These are phyloP conservation scores for Limenitis camilla DNA, from an alignment of 2,888 invertebrate species.

Conservation along the genomic window DNA sequence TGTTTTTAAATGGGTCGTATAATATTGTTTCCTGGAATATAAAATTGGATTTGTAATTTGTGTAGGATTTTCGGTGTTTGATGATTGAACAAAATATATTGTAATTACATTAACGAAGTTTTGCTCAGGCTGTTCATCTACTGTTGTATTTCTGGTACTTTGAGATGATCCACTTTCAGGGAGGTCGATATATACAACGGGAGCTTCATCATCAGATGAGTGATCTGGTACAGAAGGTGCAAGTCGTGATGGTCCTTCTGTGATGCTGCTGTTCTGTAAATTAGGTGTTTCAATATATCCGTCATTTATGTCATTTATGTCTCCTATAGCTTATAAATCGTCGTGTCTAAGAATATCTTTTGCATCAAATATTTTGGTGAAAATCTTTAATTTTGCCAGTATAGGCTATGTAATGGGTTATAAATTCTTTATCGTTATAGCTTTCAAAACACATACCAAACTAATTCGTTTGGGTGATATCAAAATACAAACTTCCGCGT, in stretches of 20 bases:
- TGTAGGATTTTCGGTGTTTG: not conserved
- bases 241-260: not conserved
- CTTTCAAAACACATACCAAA: too few relatives aligned
- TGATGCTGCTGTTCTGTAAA: not conserved
- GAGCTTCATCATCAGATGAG: constrained; percentile 30
- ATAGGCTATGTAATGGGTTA: too few relatives aligned
- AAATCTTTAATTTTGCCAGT: too few relatives aligned
- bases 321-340: too few relatives aligned
- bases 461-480: too few relatives aligned
- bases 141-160: constrained; percentile 25
- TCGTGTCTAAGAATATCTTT: not conserved
- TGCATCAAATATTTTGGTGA: not conserved
- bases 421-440: too few relatives aligned
- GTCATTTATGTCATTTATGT: too few relatives aligned
- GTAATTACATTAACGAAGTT: not conserved
- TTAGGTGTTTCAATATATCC: not conserved
- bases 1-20: constrained; percentile 56
- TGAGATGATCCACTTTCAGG: constrained; percentile 38
- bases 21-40: constrained; percentile 55
- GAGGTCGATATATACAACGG: constrained; percentile 46
- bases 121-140: not conserved
- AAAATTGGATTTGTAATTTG: not conserved
- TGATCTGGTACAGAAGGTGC: not conserved
- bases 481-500: too few relatives aligned
- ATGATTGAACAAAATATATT: not conserved